Evolutionary conservation across 1,140 invertebrate genomes (phyloP).

Genomic region (Leucophenga varia): DNA sequence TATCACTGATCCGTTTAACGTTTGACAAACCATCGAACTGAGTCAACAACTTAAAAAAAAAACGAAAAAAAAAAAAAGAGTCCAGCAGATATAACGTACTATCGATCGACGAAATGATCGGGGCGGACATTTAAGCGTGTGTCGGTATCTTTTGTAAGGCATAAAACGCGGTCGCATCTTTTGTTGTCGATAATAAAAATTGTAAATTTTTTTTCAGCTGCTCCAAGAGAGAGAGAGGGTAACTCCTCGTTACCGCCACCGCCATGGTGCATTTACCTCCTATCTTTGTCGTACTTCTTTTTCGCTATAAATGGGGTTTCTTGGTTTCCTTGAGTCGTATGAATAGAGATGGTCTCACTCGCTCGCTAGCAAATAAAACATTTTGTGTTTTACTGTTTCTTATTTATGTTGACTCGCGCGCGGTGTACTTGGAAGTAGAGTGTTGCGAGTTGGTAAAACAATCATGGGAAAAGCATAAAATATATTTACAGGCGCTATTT

Average conservation of each 20-base stretch:
- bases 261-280: conserved; percentile 5
- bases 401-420: too few species aligned
- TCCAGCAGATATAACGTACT: too few species aligned
- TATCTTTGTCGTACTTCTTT: not conserved
- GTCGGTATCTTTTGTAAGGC: conserved; percentile 24
- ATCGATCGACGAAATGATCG: conserved; percentile 1
- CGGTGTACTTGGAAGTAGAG: conserved; percentile 13
- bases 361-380: too few species aligned
- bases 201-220: conserved; percentile 27
- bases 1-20: conserved; percentile 50
- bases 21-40: conserved; percentile 33
- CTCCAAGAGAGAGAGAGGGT: too few species aligned
- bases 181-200: conserved; percentile 43
- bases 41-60: not conserved
- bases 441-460: conserved; percentile 13
- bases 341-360: too few species aligned
- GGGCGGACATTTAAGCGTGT: conserved; percentile 8
- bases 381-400: too few species aligned
- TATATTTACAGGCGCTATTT: too few species aligned
- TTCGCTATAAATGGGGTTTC: too few species aligned
- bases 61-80: conserved; percentile 14
- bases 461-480: not conserved
- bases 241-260: conserved; percentile 6
- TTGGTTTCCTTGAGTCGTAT: too few species aligned
- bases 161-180: conserved; percentile 10